Evolutionary conservation across 2,888 invertebrate genomes (phyloP).

Genomic region (Leptopilina myrica): DNA sequence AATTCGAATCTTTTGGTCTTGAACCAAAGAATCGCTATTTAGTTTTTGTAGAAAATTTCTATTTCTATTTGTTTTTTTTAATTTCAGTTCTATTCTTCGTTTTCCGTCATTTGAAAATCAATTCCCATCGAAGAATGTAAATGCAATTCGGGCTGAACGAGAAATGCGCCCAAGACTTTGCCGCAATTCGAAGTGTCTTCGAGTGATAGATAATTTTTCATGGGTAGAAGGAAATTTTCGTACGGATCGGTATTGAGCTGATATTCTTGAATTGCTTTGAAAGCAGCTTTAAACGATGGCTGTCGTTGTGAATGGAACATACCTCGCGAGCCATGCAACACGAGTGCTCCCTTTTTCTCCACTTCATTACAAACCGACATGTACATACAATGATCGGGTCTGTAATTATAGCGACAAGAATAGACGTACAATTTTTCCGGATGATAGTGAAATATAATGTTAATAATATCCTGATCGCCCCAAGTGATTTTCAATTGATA

Average conservation of each 20-base stretch:
- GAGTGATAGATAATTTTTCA: conserved; percentile 79
- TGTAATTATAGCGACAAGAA: conserved; percentile 93
- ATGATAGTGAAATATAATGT: conserved; percentile 92
- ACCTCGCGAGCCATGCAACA: conserved; percentile 92
- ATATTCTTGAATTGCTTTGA: conserved; percentile 82
- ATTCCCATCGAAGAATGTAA: conserved; percentile 50
- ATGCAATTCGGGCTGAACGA: conserved; percentile 71
- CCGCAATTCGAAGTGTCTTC: conserved; percentile 82
- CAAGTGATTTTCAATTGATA: conserved; percentile 93
- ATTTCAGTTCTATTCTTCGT: not conserved
- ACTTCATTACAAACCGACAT: conserved; percentile 89
- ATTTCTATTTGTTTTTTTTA: no score
- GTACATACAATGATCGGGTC: conserved; percentile 98
- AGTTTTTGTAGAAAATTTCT: no score
- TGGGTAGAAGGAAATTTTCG: conserved; percentile 80
- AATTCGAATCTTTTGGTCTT: no score
- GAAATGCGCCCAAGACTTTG: conserved; percentile 79
- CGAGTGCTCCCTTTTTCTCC: conserved; percentile 84
- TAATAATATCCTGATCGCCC: conserved; percentile 98
- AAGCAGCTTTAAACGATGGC: conserved; percentile 88
- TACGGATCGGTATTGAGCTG: conserved; percentile 83
- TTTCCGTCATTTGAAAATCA: not conserved
- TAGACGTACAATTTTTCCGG: conserved; percentile 88
- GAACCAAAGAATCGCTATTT: no score
- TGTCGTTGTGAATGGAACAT: conserved; percentile 92